A percentile compares a stretch with the other conserved stretches of the same genome.
These are phyloP conservation scores for Papilio aristodemus DNA, from an alignment of 1,140 invertebrate genomes.

Conservation along the genomic window DNA sequence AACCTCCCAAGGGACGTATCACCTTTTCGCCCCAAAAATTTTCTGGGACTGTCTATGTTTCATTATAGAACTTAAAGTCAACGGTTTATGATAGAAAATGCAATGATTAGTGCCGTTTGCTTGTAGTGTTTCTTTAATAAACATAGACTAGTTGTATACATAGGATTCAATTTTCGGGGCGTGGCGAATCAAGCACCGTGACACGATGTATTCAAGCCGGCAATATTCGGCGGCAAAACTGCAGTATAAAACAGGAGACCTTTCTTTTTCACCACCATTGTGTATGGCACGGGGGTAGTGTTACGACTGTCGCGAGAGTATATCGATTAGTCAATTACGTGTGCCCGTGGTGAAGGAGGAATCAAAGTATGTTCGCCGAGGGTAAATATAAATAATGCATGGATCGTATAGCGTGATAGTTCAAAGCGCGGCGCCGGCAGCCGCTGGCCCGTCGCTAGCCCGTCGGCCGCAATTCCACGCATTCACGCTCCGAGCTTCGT, in stretches of 20 bases:
- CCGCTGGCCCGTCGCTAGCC: conserved; percentile 36
- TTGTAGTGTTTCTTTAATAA: conserved; percentile 55
- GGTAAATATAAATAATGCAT: conserved; percentile 80
- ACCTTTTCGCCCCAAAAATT: conserved; percentile 75
- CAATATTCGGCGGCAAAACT: conserved; percentile 73
- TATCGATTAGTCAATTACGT: conserved; percentile 72
- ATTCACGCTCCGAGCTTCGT: conserved; percentile 46
- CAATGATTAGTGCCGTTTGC: conserved; percentile 25
- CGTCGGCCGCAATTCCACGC: conserved; percentile 52
- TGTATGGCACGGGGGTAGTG: conserved; percentile 55
- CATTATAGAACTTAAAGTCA: conserved; percentile 42
- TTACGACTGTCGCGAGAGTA: conserved; percentile 46
- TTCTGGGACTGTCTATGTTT: conserved; percentile 33
- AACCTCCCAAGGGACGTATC: conserved; percentile 78
- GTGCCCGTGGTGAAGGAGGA: conserved; percentile 66
- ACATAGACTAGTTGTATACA: conserved; percentile 68
- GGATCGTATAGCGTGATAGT: conserved; percentile 77
- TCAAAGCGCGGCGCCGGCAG: conserved; percentile 70
- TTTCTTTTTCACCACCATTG: conserved; percentile 63
- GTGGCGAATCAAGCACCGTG: conserved; percentile 78
- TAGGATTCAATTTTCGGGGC: conserved; percentile 78
- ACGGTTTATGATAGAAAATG: conserved; percentile 41
- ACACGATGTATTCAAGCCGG: conserved; percentile 78
- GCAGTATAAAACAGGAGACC: conserved; percentile 74
- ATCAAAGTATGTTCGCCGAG: conserved; percentile 77